Evolutionary conservation across 2,888 invertebrate species (phyloP).

Genomic region (Drosophila anomalata): DNA sequence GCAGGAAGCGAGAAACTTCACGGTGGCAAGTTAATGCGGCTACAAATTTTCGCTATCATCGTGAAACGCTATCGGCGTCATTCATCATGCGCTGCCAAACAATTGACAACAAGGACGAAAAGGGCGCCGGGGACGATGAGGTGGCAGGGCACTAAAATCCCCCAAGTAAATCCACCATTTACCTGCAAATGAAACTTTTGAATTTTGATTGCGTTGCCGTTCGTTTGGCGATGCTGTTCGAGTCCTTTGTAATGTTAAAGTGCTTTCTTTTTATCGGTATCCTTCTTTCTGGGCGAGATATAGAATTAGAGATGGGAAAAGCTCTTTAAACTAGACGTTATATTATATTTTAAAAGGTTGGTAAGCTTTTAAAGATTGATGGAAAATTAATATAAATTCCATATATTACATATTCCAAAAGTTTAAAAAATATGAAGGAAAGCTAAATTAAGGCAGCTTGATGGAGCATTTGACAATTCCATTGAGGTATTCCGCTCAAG

Average conservation of each 20-base stretch:
- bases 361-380: not conserved
- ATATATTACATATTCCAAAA: too few relatives aligned
- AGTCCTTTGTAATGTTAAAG: slow-evolving; percentile 54
- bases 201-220: slow-evolving; percentile 69
- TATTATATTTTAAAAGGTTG: too few relatives aligned
- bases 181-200: slow-evolving; percentile 79
- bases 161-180: slow-evolving; percentile 46
- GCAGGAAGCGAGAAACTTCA: slow-evolving; percentile 11
- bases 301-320: not conserved
- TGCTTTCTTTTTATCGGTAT: slow-evolving; percentile 65
- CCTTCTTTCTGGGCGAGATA: slow-evolving; percentile 1
- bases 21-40: slow-evolving; percentile 38
- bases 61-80: slow-evolving; percentile 66
- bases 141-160: slow-evolving; percentile 38
- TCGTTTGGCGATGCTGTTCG: slow-evolving; percentile 14
- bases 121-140: slow-evolving; percentile 9
- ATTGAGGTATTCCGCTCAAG: too few relatives aligned
- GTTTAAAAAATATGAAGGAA: too few relatives aligned
- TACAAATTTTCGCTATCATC: slow-evolving; percentile 65
- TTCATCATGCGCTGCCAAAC: slow-evolving; percentile 76
- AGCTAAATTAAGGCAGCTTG: too few relatives aligned
- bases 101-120: slow-evolving; percentile 67
- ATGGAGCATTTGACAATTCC: too few relatives aligned
- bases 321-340: too few relatives aligned
- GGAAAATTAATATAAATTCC: not conserved